phyloP scores from a whole-genome alignment of 2,113 vertebrate genomes.

The Barbus barbus region DNA sequence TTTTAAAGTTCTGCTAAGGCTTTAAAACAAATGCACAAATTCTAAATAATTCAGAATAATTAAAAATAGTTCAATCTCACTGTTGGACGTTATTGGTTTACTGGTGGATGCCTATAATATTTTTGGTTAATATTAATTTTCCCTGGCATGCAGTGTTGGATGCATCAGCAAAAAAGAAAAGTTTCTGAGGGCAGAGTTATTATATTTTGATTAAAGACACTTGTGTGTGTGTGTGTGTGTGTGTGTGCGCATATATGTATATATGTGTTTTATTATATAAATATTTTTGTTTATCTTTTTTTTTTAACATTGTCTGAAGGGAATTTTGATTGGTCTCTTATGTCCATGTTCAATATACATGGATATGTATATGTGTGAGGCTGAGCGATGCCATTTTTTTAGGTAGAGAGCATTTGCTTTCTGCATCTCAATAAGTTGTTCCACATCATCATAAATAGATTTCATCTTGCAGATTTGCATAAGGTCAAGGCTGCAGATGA shows the following conservation, averaged over 20 bases:
- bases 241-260: too few species aligned
- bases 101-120: not conserved
- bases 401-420: constrained; percentile 24
- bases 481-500: constrained; percentile 54
- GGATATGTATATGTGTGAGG: not conserved
- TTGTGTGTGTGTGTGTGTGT: too few species aligned
- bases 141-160: not conserved
- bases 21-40: not conserved
- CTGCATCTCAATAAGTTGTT: constrained; percentile 50
- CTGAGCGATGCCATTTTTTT: constrained; percentile 28
- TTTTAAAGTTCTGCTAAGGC: not conserved
- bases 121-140: not conserved
- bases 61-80: not conserved
- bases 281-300: not conserved
- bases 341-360: not conserved
- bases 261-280: too few species aligned
- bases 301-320: not conserved
- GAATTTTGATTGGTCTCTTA: too few species aligned
- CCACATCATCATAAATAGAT: constrained; percentile 49
- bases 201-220: not conserved
- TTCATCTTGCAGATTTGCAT: constrained; percentile 52
- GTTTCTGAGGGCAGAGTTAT: not conserved
- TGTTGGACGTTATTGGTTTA: not conserved
- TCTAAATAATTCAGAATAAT: not conserved
- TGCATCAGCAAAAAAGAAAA: not conserved